A percentile compares a stretch with the other conserved stretches of the same genome.
These are phyloP conservation scores for Varanus komodoensis DNA, from an alignment of 2,113 vertebrate species.

Conservation along the genomic window DNA sequence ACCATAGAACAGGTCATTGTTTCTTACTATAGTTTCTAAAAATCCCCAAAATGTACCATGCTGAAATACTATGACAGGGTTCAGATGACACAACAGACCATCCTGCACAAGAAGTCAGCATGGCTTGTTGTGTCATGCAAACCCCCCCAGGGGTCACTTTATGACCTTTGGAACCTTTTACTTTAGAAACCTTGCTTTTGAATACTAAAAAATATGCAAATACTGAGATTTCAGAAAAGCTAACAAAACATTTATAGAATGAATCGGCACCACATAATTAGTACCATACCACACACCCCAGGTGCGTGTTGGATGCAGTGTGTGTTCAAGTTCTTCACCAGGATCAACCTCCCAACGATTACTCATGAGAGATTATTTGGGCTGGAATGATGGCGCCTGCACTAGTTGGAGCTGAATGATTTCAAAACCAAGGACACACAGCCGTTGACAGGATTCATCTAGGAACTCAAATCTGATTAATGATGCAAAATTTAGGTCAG, in stretches of 20 bases:
- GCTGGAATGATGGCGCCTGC: slow-evolving; percentile 60
- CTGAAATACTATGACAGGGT: too few species aligned
- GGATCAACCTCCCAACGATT: slow-evolving; percentile 43
- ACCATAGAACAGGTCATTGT: too few species aligned
- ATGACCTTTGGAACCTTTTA: background rate
- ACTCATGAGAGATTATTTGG: slow-evolving; percentile 60
- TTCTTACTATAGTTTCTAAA: too few species aligned
- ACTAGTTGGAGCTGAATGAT: slow-evolving; percentile 41
- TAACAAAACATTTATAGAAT: slow-evolving; percentile 25
- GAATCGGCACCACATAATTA: background rate
- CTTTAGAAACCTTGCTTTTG: background rate
- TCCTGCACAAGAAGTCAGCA: too few species aligned
- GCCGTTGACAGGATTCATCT: slow-evolving; percentile 50
- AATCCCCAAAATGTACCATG: too few species aligned
- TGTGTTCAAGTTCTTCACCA: slow-evolving; percentile 36
- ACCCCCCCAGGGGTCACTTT: too few species aligned
- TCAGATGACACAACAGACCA: too few species aligned
- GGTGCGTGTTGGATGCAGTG: background rate
- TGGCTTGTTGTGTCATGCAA: too few species aligned
- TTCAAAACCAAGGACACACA: slow-evolving; percentile 59
- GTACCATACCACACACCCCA: too few species aligned
- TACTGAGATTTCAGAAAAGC: background rate
- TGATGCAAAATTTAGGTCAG: slow-evolving; percentile 71
- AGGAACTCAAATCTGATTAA: slow-evolving; percentile 61
- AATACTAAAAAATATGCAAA: background rate